Percentiles rank a stretch among this genome's conserved stretches.
Evolutionary conservation across 2,113 vertebrate species (phyloP).

Genomic region (Zosterops lateralis): DNA sequence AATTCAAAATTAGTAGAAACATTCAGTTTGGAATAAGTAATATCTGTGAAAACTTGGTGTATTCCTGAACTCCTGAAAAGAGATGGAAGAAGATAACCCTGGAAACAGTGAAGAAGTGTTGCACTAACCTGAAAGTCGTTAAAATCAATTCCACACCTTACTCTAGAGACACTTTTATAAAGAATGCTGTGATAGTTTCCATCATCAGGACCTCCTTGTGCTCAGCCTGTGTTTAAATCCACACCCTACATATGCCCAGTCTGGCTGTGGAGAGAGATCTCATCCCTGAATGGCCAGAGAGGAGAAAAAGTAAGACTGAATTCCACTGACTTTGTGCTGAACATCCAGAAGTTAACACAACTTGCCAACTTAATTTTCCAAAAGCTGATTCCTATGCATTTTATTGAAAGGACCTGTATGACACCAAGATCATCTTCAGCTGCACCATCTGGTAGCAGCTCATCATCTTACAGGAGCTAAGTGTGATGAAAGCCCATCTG

Average conservation of each 20-base stretch:
- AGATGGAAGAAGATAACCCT: neutral
- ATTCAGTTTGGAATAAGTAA: neutral
- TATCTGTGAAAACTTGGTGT: neutral
- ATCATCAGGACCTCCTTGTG: neutral
- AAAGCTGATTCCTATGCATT: neutral
- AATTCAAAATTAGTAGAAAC: neutral
- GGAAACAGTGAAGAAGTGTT: neutral
- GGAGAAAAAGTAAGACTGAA: neutral
- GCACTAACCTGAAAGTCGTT: neutral
- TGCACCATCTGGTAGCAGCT: conserved; percentile 26
- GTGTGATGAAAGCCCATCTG: neutral
- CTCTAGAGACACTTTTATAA: neutral
- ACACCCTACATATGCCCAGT: accelerated
- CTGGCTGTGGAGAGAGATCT: neutral
- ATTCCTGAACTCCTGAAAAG: neutral
- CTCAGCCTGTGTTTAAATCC: neutral
- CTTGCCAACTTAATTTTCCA: neutral
- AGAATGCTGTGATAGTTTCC: neutral
- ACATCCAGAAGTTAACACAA: neutral
- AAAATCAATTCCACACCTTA: neutral
- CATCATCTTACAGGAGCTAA: neutral
- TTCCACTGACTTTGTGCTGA: neutral
- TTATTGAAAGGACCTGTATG: neutral
- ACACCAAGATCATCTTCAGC: neutral
- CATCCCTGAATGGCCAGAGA: neutral